phyloP scores from a whole-genome alignment of 2,797 vertebrate genomes.

The Syncerus caffer region DNA sequence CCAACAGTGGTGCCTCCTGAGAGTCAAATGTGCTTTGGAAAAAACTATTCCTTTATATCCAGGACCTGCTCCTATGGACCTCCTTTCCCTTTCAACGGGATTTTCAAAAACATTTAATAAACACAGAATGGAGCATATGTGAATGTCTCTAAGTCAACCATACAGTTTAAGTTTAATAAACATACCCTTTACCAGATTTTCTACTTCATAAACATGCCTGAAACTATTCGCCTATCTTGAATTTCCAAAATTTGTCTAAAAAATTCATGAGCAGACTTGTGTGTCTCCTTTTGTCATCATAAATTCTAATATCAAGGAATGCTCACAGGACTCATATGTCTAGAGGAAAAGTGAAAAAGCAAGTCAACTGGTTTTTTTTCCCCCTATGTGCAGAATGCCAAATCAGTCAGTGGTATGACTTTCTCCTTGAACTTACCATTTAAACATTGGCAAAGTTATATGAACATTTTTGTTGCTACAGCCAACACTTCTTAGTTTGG shows the following conservation, averaged over 20 bases:
- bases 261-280: neutral
- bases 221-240: neutral
- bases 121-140: neutral
- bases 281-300: neutral
- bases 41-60: neutral
- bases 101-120: neutral
- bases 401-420: neutral
- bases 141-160: constrained; percentile 18
- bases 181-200: neutral
- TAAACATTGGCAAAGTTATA: neutral
- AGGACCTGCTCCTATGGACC: neutral
- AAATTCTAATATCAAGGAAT: neutral
- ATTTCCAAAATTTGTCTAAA: neutral
- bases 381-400: neutral
- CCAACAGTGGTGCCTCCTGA: neutral
- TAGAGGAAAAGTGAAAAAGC: neutral
- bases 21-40: neutral
- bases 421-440: neutral
- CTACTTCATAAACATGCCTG: neutral
- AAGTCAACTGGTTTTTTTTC: neutral
- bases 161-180: constrained; percentile 24
- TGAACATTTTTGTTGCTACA: neutral
- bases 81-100: neutral
- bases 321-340: neutral
- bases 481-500: neutral